These are phyloP conservation scores for Dascyllus trimaculatus DNA, from an alignment of 2,113 vertebrate genomes.

Conservation along the genomic window DNA sequence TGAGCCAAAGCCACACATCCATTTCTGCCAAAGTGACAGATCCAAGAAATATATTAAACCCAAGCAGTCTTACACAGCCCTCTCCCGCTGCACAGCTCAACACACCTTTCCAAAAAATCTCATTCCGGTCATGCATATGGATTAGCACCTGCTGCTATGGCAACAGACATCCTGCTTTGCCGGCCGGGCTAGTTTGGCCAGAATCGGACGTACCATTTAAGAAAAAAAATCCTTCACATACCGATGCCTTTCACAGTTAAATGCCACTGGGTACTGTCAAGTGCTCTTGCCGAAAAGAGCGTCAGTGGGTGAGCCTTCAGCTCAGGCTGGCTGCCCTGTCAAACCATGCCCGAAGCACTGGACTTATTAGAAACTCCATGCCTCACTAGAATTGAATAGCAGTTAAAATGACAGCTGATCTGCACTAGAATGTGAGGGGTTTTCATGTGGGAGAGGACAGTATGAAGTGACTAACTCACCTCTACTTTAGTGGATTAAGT, in stretches of 20 bases:
- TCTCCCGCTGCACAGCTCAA: background rate
- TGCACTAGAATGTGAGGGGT: background rate
- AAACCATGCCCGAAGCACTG: constrained; percentile 43
- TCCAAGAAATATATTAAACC: background rate
- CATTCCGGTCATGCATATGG: constrained; percentile 33
- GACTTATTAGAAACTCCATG: constrained; percentile 50
- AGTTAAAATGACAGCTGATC: constrained; percentile 49
- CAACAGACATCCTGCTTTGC: constrained; percentile 31
- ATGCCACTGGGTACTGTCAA: constrained; percentile 48
- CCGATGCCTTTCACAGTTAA: constrained; percentile 34
- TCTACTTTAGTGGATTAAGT: constrained; percentile 24
- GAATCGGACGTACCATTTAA: constrained; percentile 22
- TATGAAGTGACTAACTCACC: constrained; percentile 51
- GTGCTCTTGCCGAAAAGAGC: constrained; percentile 39
- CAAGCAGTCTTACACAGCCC: background rate
- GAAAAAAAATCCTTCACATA: constrained; percentile 30
- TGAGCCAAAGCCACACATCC: constrained; percentile 18
- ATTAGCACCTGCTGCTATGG: constrained; percentile 58
- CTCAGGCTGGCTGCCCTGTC: constrained; percentile 42
- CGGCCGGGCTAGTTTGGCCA: constrained; percentile 25
- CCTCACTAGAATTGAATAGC: constrained; percentile 35
- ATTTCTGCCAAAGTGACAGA: constrained; percentile 16
- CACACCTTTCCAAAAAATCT: constrained; percentile 26
- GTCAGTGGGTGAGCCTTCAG: constrained; percentile 54
- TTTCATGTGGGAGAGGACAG: constrained; percentile 12